Evolutionary conservation across 2,113 vertebrate species (phyloP).

Genomic region (Gymnorhina tibicen): DNA sequence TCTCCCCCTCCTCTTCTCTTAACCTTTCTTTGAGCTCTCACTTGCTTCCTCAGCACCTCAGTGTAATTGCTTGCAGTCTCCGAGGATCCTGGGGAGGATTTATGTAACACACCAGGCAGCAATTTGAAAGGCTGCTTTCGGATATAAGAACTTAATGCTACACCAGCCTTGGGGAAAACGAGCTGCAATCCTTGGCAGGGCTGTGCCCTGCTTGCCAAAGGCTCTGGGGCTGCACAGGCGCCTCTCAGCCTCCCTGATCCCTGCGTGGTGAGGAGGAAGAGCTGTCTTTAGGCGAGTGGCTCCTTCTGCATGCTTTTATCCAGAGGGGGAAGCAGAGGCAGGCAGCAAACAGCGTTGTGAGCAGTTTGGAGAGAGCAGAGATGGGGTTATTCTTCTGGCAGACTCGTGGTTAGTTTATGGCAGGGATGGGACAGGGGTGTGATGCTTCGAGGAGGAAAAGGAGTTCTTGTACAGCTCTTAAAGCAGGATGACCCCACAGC

Average conservation of each 20-base stretch:
- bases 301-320: neutral
- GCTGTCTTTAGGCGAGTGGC: neutral
- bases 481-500: neutral
- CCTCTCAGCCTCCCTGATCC: neutral
- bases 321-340: neutral
- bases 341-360: neutral
- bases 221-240: neutral
- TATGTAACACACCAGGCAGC: slow-evolving; percentile 53
- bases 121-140: slow-evolving; percentile 52
- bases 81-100: slow-evolving; percentile 57
- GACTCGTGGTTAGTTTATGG: neutral
- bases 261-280: neutral
- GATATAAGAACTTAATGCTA: slow-evolving; percentile 60
- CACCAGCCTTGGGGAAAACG: slow-evolving; percentile 49
- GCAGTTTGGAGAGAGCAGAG: neutral
- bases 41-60: slow-evolving; percentile 2
- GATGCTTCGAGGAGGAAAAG: neutral
- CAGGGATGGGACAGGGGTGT: neutral
- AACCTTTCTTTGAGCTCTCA: slow-evolving; percentile 9
- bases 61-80: slow-evolving; percentile 62
- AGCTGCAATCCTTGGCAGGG: neutral
- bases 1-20: neutral
- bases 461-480: neutral
- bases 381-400: neutral
- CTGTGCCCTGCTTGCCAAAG: neutral